phyloP scores from a whole-genome alignment of 2,113 vertebrate genomes.

The Pandion haliaetus region DNA sequence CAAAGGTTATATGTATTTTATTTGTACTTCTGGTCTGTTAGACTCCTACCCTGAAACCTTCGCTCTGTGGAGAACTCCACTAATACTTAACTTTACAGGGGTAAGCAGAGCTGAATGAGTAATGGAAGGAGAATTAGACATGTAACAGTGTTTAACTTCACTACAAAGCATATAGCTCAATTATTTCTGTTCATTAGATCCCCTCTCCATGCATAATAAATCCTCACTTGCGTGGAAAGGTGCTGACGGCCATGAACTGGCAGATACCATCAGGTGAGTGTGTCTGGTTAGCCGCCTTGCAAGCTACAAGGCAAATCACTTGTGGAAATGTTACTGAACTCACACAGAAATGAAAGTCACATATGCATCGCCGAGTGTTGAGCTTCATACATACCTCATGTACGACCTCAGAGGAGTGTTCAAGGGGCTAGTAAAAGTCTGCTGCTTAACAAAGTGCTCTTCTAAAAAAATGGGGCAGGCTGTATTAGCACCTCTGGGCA shows the following conservation, averaged over 20 bases:
- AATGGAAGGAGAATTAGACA: background rate
- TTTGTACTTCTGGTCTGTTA: background rate
- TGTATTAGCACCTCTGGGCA: background rate
- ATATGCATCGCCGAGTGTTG: rapidly evolving
- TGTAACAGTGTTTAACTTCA: background rate
- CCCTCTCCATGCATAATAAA: background rate
- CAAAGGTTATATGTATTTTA: background rate
- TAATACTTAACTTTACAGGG: background rate
- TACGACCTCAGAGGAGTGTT: background rate
- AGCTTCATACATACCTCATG: background rate
- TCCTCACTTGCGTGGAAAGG: background rate
- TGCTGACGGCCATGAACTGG: background rate
- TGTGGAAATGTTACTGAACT: background rate
- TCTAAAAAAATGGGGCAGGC: background rate
- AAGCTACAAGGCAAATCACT: background rate
- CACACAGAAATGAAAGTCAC: background rate
- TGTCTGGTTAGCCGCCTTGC: background rate
- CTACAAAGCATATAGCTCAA: background rate
- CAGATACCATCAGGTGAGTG: background rate
- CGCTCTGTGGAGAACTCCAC: background rate
- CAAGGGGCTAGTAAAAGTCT: background rate
- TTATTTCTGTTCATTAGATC: background rate
- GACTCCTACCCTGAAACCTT: background rate
- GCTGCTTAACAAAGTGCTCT: background rate
- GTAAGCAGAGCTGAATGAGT: background rate